Evolutionary conservation across 1,140 invertebrate species (phyloP).

Genomic region (Octopus sinensis): DNA sequence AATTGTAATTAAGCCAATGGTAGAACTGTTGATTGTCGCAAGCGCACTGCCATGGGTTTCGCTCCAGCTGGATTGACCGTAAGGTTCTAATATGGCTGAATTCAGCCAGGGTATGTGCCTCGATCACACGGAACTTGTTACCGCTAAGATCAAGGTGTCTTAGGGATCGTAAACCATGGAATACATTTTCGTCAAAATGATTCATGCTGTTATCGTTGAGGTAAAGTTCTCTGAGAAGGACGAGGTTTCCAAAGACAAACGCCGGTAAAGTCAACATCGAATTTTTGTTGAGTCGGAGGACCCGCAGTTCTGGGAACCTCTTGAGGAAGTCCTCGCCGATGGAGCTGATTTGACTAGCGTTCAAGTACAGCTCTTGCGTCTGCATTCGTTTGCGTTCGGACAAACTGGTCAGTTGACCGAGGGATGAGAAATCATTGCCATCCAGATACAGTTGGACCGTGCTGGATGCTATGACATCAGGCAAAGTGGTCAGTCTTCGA

Average conservation of each 20-base stretch:
- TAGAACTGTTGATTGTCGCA: neutral
- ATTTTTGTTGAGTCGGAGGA: neutral
- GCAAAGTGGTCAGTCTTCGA: neutral
- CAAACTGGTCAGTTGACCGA: neutral
- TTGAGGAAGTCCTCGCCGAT: neutral
- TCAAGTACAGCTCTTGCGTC: neutral
- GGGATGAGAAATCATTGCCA: neutral
- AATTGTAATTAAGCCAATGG: neutral
- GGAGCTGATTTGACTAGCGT: neutral
- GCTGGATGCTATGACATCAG: neutral
- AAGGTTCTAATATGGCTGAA: neutral
- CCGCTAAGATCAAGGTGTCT: neutral
- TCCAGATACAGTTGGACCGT: neutral
- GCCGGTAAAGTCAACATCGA: neutral
- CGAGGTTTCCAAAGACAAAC: neutral
- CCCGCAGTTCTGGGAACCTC: neutral
- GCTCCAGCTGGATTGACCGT: neutral
- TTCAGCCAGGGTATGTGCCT: neutral
- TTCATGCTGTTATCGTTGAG: neutral
- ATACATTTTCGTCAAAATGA: neutral
- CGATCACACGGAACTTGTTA: neutral
- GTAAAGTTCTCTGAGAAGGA: neutral
- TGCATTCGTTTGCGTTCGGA: neutral
- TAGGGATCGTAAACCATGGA: neutral
- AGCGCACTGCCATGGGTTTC: neutral